A percentile compares a stretch with the other conserved stretches of the same genome.
Evolutionary conservation across 2,797 vertebrate species (phyloP).

Genomic region (Luscinia megarhynchos): DNA sequence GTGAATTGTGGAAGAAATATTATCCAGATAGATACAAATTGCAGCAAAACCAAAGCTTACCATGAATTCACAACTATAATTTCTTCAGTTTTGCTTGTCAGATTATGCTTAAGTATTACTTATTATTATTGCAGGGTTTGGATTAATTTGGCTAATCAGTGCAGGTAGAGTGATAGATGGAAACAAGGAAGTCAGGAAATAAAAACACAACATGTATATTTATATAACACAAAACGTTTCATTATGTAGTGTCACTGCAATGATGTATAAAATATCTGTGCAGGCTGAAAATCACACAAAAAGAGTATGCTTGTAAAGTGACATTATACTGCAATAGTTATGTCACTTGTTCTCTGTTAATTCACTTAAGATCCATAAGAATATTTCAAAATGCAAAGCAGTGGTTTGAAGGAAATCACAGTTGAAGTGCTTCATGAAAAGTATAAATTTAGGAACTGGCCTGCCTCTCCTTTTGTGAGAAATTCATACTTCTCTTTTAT

Average conservation of each 20-base stretch:
- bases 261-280: background rate
- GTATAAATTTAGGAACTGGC: background rate
- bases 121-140: background rate
- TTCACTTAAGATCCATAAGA: background rate
- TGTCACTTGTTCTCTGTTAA: background rate
- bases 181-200: background rate
- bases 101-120: background rate
- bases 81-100: background rate
- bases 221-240: background rate
- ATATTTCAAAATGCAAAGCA: conserved; percentile 14
- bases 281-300: background rate
- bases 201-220: background rate
- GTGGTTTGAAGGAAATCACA: background rate
- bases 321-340: background rate
- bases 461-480: conserved; percentile 8
- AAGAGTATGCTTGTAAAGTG: background rate
- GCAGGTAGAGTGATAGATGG: background rate
- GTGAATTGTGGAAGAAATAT: background rate
- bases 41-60: background rate
- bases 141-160: background rate
- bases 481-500: conserved; percentile 17
- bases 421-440: background rate
- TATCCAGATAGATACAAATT: background rate
- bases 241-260: background rate
- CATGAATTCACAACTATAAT: background rate